A percentile compares a stretch with the other conserved stretches of the same genome.
These are phyloP conservation scores for Gobio occitaniae DNA, from an alignment of 2,797 vertebrate genomes.

Conservation along the genomic window DNA sequence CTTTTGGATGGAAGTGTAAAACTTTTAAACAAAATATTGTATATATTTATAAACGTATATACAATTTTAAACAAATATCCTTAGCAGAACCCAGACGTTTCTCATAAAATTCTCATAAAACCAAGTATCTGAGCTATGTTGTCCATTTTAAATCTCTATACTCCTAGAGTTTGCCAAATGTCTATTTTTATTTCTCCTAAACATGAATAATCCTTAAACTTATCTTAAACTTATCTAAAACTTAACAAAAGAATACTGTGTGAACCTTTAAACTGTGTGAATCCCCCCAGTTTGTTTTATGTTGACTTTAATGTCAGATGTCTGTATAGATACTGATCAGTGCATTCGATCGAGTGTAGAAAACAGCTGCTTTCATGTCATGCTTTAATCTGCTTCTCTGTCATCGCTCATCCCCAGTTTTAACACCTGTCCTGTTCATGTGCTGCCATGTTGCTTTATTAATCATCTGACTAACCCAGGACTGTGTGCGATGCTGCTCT, in stretches of 20 bases:
- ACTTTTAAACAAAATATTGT: no score
- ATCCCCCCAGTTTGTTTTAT: constrained; percentile 22
- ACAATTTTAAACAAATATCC: background rate
- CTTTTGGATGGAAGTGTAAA: no score
- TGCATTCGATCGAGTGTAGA: background rate
- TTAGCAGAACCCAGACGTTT: background rate
- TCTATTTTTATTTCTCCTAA: background rate
- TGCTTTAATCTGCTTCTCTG: constrained; percentile 38
- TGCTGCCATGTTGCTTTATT: constrained; percentile 59
- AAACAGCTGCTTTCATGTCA: constrained; percentile 12
- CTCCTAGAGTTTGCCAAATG: background rate
- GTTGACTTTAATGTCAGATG: background rate
- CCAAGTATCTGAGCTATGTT: background rate
- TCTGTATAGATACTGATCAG: background rate
- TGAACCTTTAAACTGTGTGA: background rate
- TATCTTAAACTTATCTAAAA: no score
- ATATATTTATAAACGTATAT: background rate
- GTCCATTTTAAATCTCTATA: background rate
- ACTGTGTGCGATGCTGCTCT: constrained; percentile 59
- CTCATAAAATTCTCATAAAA: no score
- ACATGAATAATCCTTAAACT: background rate
- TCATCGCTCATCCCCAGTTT: constrained; percentile 45
- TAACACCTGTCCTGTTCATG: constrained; percentile 49
- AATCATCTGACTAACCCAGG: constrained; percentile 62
- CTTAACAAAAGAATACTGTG: background rate